Percentiles rank a stretch among this genome's conserved stretches.
Evolutionary conservation across 1,140 invertebrate species (phyloP).

Genomic region (Scaptomyza graminum): DNA sequence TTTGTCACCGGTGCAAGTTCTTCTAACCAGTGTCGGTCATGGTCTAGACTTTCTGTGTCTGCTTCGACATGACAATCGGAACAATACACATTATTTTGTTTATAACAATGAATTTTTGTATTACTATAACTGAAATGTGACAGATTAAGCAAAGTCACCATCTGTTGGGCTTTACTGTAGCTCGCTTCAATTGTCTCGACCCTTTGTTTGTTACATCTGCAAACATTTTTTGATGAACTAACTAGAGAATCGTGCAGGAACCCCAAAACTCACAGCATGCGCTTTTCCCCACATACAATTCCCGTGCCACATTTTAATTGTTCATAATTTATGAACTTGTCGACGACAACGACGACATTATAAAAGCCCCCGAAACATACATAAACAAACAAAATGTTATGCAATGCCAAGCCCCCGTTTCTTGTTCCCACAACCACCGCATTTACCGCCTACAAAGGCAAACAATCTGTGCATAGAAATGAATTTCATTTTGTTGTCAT

Average conservation of each 20-base stretch:
- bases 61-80: too few species aligned
- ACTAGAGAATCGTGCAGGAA: not conserved
- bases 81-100: too few species aligned
- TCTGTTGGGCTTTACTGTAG: conserved; percentile 2
- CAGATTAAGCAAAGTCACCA: conserved; percentile 7
- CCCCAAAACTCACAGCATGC: not conserved
- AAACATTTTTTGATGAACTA: conserved; percentile 42
- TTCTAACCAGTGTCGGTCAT: too few species aligned
- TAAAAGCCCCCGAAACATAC: conserved; percentile 33
- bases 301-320: conserved; percentile 33
- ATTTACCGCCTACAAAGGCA: conserved; percentile 4
- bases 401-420: conserved; percentile 25
- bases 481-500: conserved; percentile 48
- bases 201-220: conserved; percentile 38
- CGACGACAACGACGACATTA: conserved; percentile 32
- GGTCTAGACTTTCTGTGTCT: too few species aligned
- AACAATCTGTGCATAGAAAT: conserved; percentile 53
- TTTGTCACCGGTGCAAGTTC: too few species aligned
- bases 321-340: conserved; percentile 55
- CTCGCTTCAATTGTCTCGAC: not conserved
- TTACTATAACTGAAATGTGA: conserved; percentile 6
- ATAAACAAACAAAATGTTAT: conserved; percentile 52
- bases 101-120: not conserved
- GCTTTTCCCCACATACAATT: conserved; percentile 1
- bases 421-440: too few species aligned